Conservation (phyloP, 2,888 invertebrate genomes). For the Athalia circularis region DNA sequence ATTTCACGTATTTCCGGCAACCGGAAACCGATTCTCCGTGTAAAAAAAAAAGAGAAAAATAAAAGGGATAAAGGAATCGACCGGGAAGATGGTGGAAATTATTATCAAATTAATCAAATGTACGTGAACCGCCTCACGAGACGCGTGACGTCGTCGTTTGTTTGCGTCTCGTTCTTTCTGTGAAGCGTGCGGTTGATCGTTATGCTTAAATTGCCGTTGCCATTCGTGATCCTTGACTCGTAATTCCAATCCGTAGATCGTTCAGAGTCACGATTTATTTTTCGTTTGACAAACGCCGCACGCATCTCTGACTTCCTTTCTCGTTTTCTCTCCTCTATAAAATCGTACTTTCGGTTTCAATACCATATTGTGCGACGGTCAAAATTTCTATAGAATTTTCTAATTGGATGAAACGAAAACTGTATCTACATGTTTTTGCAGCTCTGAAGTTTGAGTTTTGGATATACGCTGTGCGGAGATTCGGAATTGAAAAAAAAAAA, state of each 20-base stretch:
- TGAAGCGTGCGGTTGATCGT: not conserved
- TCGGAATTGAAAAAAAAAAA: not conserved
- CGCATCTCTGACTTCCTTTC: not conserved
- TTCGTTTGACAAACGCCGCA: slow-evolving; percentile 35
- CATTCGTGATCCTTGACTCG: slow-evolving; percentile 23
- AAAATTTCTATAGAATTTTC: too few relatives aligned
- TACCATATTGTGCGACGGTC: too few relatives aligned
- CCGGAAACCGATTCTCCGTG: too few relatives aligned
- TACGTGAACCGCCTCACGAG: not conserved
- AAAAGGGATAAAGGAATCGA: too few relatives aligned
- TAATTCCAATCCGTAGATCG: slow-evolving; percentile 2
- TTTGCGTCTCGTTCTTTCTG: not conserved
- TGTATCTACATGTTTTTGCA: too few relatives aligned
- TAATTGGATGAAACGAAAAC: too few relatives aligned
- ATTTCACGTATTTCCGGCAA: too few relatives aligned
- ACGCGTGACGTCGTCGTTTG: not conserved
- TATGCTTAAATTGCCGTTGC: not conserved
- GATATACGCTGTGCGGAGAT: not conserved
- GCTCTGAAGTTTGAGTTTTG: too few relatives aligned
- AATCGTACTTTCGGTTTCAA: not conserved
- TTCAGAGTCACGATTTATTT: not conserved
- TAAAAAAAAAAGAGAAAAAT: too few relatives aligned
- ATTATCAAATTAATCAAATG: too few relatives aligned
- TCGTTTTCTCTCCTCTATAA: not conserved
- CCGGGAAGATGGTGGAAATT: too few relatives aligned